Base-by-base conservation (phyloP, 2,888 invertebrate species). In the Cosmia pyralina region DNA sequence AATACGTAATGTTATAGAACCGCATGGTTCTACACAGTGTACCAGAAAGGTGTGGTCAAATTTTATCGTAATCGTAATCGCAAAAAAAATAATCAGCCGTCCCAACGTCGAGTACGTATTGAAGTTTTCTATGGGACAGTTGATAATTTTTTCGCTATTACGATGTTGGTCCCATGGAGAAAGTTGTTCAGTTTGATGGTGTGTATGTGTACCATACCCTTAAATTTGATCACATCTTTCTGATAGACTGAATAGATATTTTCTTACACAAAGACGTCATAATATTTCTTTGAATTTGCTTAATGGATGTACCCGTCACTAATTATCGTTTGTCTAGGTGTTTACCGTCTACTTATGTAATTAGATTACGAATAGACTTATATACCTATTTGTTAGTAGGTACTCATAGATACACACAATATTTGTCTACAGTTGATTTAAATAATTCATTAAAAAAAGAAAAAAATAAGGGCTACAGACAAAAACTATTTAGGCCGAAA, bases 251-350 rank as follows among this genome's bases (percentile, higher is more conserved):
- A 2, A 52, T 17, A 74, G 50, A 34, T 75, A 13, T 58, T 50
- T 64, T 53, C 38, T 38, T 44, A 22, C 28, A 68, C 22, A 65
- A 57, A 34, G 62, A 75, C 75, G 57, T 34, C 57, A 66, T 68
- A 69, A 69, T 60, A 66, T 58, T 69, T 58, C 52, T 69, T 53
- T 66, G 48, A 66, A 63, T 71, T 77, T 22, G 38, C 19, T n/a
- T 65, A 73, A 71, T 73, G 48, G 52, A 50, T 55, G 34, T 52
- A 34, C 22, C 65, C 34, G 65, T 58, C 11, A 80, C 69, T 66
- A 63, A 77, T 77, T 66, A 44, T 41, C 34, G 48, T 41, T 72
- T 77, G 52, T 52, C 22, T 19, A 1, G 46, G 6, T 46, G 38
- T 75, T 68, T n/a, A 48, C 46, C 17, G 38, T 48, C 15, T 13